A percentile compares a stretch with the other conserved stretches of the same genome.
These are phyloP conservation scores for Apodemia duryi DNA, from an alignment of 2,888 invertebrate genomes.

Conservation along the genomic window DNA sequence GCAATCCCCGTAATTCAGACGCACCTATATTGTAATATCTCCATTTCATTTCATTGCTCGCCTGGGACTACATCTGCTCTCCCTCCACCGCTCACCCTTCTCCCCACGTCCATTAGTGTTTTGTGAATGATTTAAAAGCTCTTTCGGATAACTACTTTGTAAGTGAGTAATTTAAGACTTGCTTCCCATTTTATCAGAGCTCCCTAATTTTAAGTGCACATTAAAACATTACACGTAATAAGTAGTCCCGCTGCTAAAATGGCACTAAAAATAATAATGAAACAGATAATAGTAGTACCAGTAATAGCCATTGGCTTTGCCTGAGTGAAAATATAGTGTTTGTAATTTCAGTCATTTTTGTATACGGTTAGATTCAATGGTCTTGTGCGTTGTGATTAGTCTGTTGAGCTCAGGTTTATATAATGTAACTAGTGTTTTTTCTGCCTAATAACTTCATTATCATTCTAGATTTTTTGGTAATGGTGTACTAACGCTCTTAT, in stretches of 20 bases:
- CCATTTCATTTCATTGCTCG: constrained; percentile 69
- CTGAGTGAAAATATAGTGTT: too few relatives aligned
- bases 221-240: constrained; percentile 66
- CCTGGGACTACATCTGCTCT: constrained; percentile 67
- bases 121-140: constrained; percentile 80
- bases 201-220: constrained; percentile 77
- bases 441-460: too few relatives aligned
- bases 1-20: constrained; percentile 64
- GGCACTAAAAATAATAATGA: constrained; percentile 23
- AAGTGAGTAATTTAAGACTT: constrained; percentile 79
- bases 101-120: constrained; percentile 79
- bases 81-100: constrained; percentile 45
- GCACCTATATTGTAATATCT: constrained; percentile 74
- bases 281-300: background rate
- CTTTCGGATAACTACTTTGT: constrained; percentile 80
- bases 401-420: too few relatives aligned
- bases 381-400: too few relatives aligned
- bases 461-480: too few relatives aligned
- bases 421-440: too few relatives aligned
- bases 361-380: too few relatives aligned
- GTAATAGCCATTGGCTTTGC: background rate
- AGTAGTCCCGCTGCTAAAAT: constrained; percentile 35
- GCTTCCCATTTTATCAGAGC: constrained; percentile 77
- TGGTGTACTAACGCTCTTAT: too few relatives aligned
- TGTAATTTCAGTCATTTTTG: too few relatives aligned